A percentile compares a stretch with the other conserved stretches of the same genome.
Conservation (phyloP, 2,888 invertebrate species). For the Strigamia maritima region DNA sequence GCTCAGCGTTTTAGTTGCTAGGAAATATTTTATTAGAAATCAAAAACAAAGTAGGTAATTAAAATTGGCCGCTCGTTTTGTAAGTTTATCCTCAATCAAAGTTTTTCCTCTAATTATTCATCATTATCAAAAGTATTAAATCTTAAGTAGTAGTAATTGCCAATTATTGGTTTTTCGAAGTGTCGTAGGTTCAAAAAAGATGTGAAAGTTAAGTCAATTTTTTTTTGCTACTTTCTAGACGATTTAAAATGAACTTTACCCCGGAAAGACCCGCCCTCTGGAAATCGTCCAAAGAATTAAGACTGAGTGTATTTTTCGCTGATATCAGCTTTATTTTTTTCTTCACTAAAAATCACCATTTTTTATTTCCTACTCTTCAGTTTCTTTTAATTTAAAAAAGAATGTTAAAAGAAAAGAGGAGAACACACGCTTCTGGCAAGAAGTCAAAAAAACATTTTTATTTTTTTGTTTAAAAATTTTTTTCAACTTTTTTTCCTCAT, state of each 20-base stretch:
- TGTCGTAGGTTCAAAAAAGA: background rate
- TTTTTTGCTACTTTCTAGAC: background rate
- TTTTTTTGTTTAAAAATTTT: background rate
- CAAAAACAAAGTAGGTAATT: too few relatives aligned
- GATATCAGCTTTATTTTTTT: background rate
- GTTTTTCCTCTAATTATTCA: too few relatives aligned
- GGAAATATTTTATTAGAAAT: too few relatives aligned
- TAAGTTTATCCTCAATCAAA: too few relatives aligned
- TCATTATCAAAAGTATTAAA: too few relatives aligned
- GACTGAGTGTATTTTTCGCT: conserved; percentile 4
- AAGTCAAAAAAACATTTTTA: background rate
- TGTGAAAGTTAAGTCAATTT: background rate
- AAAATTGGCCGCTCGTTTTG: too few relatives aligned
- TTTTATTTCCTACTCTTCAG: background rate
- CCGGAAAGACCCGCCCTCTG: background rate
- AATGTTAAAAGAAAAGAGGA: background rate
- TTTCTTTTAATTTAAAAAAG: conserved; percentile 2
- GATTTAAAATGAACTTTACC: background rate
- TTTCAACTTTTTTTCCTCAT: background rate
- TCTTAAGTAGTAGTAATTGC: background rate
- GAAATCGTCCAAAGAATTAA: conserved; percentile 4
- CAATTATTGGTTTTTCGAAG: background rate
- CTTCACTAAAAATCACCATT: background rate
- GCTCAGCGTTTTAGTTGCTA: too few relatives aligned
- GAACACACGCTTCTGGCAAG: conserved; percentile 4